Base-by-base conservation (phyloP, 2,113 vertebrate genomes). In the Noctilio leporinus region DNA sequence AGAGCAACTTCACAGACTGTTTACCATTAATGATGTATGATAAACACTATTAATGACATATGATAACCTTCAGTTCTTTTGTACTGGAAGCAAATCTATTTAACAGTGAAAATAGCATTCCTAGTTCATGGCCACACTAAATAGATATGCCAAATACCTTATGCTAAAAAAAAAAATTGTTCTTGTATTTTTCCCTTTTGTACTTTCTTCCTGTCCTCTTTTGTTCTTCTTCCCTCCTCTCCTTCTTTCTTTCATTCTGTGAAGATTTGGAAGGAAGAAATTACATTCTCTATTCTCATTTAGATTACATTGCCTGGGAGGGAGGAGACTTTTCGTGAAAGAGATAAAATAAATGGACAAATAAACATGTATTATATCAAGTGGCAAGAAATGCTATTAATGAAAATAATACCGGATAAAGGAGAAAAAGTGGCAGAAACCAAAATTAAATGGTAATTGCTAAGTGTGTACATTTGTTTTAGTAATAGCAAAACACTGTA, bases 41-140 rank as follows among this genome's bases (percentile, higher is more conserved):
- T 53, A 92, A 53, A n/a, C 45, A 22, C 59, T 82, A 75, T 57
- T 53, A 62, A 81, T 53, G 69, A 38, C 2, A 45, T 59, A 67
- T 35, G 26, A 91, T 70, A 76, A 82, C 47, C 53, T 91, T 55
- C 28, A 28, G 8, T 47, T 84, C 15, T 85, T 92, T 92, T 57
- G 64, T 84, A 88, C 7, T 64, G 7, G 47, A 64, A 12, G 65
- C 9, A 84, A 91, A 91, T 47, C 83, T 20, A 73, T 67, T 87
- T 87, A 78, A 55, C 16, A 67, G 40, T 84, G 35, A 73, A 88
- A 84, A 67, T 7, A 91, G 26, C 17, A 67, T 30, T 80, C 5
- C 33, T 91, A 53, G 26, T 84, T 93, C 20, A 80, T 35, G 14
- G 33, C 6, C 40, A 69, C 85, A 49, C 2, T 77, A 89, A 92